Evolutionary conservation across 2,888 invertebrate species (phyloP), one percentile per base, ranked within the genome.

Genomic region (Acanthoscelides obtectus): DNA sequence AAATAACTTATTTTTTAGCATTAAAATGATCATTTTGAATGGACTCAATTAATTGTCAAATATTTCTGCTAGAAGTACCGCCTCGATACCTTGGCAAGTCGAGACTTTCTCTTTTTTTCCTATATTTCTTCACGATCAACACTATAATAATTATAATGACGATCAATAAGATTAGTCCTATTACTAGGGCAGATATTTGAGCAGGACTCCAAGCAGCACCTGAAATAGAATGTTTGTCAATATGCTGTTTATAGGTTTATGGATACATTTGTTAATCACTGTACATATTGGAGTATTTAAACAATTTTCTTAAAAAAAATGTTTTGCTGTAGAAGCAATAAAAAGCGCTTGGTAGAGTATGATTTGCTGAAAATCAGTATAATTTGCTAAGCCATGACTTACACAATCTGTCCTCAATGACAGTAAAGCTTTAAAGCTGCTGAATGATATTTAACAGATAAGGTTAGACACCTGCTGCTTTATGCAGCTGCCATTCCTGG

Each of bases 181-280:
- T 81, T 0, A 89, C 89, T 72, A 94, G 90, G 0, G 94, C 93
- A 0, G 92, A 90, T 73, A 94, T 92, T 1, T 90, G 80, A 65
- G 82, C 84, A 45, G 83, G 78, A 67, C 82, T 80, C 76, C 82
- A 77, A 68, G 74, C 74, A 8, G 81, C 79, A 73, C 79, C 85
- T 85, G 75, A 72, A 83, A 81, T 22, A 72, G 74, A 72, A 75
- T 2, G 22, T 70, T 22, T 17, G 25, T 68, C 0, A 71, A 20
- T 22, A 20, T 22, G 20, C 21, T 20, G 19, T 22, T 64, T 68
- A 68, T 63, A 63, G 64, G 45, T 25, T 71, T 22, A 17, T 66
- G 1, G 22, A 71, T 67, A 19, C n/a, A 63, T 21, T 63, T 65
- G 22, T 17, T 22, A 6, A 21, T 12, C 25, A 25, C 65, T 12